Conservation (phyloP, 2,888 invertebrate genomes). For the Exocentrus adspersus region DNA sequence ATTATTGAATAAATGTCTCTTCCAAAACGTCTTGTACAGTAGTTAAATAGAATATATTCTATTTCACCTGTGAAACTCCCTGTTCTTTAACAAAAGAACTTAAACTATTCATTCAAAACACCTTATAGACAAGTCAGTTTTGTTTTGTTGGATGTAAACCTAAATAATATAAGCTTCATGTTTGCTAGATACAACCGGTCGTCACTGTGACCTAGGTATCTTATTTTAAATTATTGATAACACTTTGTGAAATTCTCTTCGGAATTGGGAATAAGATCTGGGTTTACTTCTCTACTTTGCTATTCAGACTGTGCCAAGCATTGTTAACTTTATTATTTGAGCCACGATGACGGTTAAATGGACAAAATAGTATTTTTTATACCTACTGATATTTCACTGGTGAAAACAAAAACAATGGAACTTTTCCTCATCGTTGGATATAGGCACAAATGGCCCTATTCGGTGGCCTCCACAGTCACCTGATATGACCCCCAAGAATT, state of each 20-base stretch:
- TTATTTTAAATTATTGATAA: conserved; percentile 10
- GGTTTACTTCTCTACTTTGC: no score
- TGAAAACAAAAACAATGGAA: no score
- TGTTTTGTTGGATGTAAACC: conserved; percentile 22
- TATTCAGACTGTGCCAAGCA: no score
- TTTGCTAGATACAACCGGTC: not conserved
- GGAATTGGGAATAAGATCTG: no score
- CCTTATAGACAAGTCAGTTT: conserved; percentile 16
- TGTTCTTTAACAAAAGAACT: conserved; percentile 7
- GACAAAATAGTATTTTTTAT: no score
- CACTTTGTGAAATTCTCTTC: not conserved
- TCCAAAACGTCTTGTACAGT: conserved; percentile 6
- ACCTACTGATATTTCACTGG: no score
- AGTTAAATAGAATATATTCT: conserved; percentile 4
- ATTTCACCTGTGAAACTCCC: conserved; percentile 12
- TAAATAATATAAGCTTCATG: conserved; percentile 23
- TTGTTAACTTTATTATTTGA: no score
- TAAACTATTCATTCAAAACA: conserved; percentile 18
- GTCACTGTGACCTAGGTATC: conserved; percentile 4
- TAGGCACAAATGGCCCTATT: no score
- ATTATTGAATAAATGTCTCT: not conserved
- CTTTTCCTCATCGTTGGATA: no score
- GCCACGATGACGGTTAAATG: no score
- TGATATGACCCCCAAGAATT: no score
- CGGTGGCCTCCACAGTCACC: no score